Evolutionary conservation across 2,797 vertebrate genomes (phyloP).

Genomic region (Moxostoma hubbsi): DNA sequence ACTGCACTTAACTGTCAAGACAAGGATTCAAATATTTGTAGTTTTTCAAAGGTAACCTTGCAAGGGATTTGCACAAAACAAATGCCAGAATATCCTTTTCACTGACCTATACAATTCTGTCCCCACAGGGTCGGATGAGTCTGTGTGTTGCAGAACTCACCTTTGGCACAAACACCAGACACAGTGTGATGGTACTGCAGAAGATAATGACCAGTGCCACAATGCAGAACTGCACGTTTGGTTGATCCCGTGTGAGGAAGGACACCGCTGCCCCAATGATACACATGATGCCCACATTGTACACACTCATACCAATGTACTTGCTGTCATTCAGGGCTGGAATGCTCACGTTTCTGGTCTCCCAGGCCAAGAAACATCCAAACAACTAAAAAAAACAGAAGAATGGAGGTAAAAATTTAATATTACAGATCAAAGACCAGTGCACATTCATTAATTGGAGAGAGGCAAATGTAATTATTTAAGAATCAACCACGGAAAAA

Average conservation of each 20-base stretch:
- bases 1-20: background rate
- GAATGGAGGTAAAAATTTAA: slow-evolving; percentile 9
- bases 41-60: slow-evolving; percentile 34
- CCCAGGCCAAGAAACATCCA: slow-evolving; percentile 98
- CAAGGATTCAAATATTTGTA: background rate
- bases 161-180: slow-evolving; percentile 98
- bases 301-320: slow-evolving; percentile 99
- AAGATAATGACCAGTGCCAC: slow-evolving; percentile 99
- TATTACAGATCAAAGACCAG: background rate
- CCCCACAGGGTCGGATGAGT: slow-evolving; percentile 4
- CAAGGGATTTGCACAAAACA: slow-evolving; percentile 30
- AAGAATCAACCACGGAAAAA: too few species aligned
- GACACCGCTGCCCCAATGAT: slow-evolving; percentile 98
- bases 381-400: slow-evolving; percentile 82
- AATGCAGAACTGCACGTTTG: slow-evolving; percentile 99
- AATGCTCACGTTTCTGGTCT: slow-evolving; percentile 98
- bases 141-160: slow-evolving; percentile 70
- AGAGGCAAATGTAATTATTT: background rate
- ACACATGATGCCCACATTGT: slow-evolving; percentile 99
- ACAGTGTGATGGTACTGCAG: slow-evolving; percentile 99
- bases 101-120: slow-evolving; percentile 36
- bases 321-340: slow-evolving; percentile 98
- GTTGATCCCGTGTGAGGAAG: slow-evolving; percentile 96
- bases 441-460: too few species aligned
- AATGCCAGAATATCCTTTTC: slow-evolving; percentile 28